These are phyloP conservation scores for Oligia strigilis DNA, from an alignment of 2,888 invertebrate genomes.

Conservation along the genomic window DNA sequence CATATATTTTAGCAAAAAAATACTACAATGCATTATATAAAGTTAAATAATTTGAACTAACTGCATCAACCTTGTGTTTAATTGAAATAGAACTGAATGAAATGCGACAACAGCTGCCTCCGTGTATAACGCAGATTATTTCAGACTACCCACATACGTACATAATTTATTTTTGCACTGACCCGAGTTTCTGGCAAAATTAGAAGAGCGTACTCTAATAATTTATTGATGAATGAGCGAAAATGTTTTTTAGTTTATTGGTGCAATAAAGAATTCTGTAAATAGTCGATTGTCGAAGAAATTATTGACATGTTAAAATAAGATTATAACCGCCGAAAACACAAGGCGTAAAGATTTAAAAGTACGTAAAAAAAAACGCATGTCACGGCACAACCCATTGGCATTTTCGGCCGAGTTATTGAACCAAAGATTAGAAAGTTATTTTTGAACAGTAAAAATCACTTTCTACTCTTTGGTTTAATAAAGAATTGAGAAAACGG, in stretches of 20 bases:
- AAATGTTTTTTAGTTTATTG: slow-evolving; percentile 9
- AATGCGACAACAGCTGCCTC: slow-evolving; percentile 69
- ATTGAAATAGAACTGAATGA: slow-evolving; percentile 71
- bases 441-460: not conserved
- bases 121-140: slow-evolving; percentile 49
- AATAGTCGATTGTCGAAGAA: not conserved
- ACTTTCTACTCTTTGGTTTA: not conserved
- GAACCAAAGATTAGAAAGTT: no score
- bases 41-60: slow-evolving; percentile 56
- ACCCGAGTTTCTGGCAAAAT: slow-evolving; percentile 40
- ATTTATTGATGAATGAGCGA: slow-evolving; percentile 27
- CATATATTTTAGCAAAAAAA: slow-evolving; percentile 1
- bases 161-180: slow-evolving; percentile 35
- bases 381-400: not conserved
- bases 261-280: not conserved
- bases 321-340: not conserved
- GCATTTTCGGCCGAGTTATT: not conserved
- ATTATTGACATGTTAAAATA: not conserved
- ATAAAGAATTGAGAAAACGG: not conserved
- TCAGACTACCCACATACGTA: slow-evolving; percentile 45
- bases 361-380: no score
- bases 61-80: slow-evolving; percentile 69
- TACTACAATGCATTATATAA: slow-evolving; percentile 31
- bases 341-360: no score
- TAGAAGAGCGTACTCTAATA: slow-evolving; percentile 1